Evolutionary conservation across 92 coral and sea anemone genomes (phyloP).

Genomic region (Zoanthus gigantus): DNA sequence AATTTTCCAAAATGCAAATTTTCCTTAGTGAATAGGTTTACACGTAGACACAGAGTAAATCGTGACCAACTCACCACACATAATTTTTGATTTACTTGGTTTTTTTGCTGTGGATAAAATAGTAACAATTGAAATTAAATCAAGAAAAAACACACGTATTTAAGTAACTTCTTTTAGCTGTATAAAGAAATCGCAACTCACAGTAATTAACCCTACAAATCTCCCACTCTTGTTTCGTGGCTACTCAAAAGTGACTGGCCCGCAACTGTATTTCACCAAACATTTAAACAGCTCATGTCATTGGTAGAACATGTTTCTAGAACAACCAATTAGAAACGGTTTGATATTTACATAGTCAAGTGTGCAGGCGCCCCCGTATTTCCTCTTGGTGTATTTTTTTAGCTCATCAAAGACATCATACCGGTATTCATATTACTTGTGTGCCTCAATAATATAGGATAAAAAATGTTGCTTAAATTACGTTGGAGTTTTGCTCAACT

Average conservation of each 20-base stretch:
- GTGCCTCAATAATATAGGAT: too few species aligned
- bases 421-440: too few species aligned
- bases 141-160: background rate
- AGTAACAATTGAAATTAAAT: background rate
- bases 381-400: too few species aligned
- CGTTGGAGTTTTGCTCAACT: too few species aligned
- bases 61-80: slow-evolving; percentile 36
- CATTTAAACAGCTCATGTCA: slow-evolving; percentile 7
- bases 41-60: slow-evolving; percentile 24
- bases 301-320: slow-evolving; percentile 10
- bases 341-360: background rate
- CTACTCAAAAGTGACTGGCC: background rate
- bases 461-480: too few species aligned
- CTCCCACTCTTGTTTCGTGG: slow-evolving; percentile 14
- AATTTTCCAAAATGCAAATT: slow-evolving; percentile 38
- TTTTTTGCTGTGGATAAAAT: slow-evolving; percentile 1
- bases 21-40: background rate
- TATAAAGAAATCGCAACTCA: background rate
- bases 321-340: slow-evolving; percentile 35
- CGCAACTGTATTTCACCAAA: background rate
- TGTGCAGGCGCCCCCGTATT: too few species aligned
- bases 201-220: background rate
- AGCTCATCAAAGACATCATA: too few species aligned
- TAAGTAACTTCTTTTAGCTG: background rate
- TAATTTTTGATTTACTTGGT: background rate